phyloP scores from a whole-genome alignment of 2,888 invertebrate genomes.

The Nemotelus nigrinus region DNA sequence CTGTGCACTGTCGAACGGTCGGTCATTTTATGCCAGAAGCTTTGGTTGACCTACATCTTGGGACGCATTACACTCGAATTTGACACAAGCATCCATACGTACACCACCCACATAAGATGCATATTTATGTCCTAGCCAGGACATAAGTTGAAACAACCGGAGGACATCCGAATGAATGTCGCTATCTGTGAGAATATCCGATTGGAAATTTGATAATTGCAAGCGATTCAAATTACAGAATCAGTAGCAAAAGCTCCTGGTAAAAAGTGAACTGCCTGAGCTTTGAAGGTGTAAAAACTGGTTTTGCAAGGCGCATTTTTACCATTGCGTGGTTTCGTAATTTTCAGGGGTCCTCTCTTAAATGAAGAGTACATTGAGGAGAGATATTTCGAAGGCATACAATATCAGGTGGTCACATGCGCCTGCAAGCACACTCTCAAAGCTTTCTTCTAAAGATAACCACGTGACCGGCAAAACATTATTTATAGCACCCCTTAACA shows the following conservation, averaged over 20 bases:
- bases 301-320: not conserved
- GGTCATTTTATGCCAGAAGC: slow-evolving; percentile 20
- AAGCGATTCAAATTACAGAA: not conserved
- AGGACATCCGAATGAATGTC: slow-evolving; percentile 33
- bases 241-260: not conserved
- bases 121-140: slow-evolving; percentile 24
- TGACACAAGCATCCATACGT: slow-evolving; percentile 8
- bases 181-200: not conserved
- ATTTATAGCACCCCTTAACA: no score
- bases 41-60: slow-evolving; percentile 37
- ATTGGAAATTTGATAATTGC: slow-evolving; percentile 28
- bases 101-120: not conserved
- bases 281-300: not conserved
- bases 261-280: not conserved
- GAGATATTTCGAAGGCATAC: not conserved
- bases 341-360: not conserved
- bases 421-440: not conserved
- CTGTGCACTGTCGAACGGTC: not conserved
- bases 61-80: not conserved
- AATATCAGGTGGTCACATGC: slow-evolving; percentile 27
- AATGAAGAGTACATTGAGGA: not conserved
- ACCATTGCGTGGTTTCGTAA: slow-evolving; percentile 4
- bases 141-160: not conserved
- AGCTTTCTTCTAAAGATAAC: not conserved
- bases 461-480: slow-evolving; percentile 3